Evolutionary conservation across 2,113 vertebrate species (phyloP).

Genomic region (Camelus bactrianus): DNA sequence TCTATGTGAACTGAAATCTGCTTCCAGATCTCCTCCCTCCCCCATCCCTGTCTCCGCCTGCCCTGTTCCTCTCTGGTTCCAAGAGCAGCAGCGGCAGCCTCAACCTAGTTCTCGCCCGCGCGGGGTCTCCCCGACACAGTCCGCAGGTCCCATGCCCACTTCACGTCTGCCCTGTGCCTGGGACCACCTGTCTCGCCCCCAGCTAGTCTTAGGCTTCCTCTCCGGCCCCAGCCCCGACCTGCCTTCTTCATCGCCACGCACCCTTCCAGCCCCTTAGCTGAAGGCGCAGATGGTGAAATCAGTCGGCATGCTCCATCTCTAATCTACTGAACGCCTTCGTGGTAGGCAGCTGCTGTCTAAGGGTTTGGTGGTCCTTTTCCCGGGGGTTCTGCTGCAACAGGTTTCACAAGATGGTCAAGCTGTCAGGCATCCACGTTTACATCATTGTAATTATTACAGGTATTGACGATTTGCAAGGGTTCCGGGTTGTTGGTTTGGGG

Average conservation of each 20-base stretch:
- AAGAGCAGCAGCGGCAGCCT: slow-evolving; percentile 53
- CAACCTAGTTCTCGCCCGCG: slow-evolving; percentile 43
- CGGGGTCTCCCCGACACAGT: slow-evolving; percentile 35
- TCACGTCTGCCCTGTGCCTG: slow-evolving; percentile 71
- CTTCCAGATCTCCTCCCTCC: not conserved
- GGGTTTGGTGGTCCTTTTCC: slow-evolving; percentile 66
- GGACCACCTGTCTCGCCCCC: slow-evolving; percentile 74
- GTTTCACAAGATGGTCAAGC: slow-evolving; percentile 72
- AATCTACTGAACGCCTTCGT: slow-evolving; percentile 75
- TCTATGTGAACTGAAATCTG: slow-evolving; percentile 57
- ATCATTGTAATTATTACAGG: slow-evolving; percentile 81
- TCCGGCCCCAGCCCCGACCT: not conserved
- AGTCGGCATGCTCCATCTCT: slow-evolving; percentile 73
- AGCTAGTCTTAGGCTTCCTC: slow-evolving; percentile 60
- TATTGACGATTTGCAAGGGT: slow-evolving; percentile 85
- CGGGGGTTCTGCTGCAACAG: slow-evolving; percentile 14
- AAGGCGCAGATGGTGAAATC: slow-evolving; percentile 80
- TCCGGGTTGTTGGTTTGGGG: slow-evolving; percentile 57
- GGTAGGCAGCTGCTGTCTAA: slow-evolving; percentile 69
- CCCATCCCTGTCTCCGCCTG: not conserved
- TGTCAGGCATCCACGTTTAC: slow-evolving; percentile 83
- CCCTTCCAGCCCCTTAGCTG: slow-evolving; percentile 72
- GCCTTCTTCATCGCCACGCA: slow-evolving; percentile 30
- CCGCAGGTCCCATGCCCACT: slow-evolving; percentile 76
- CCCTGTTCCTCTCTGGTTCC: slow-evolving; percentile 52